Conservation (phyloP, 2,113 vertebrate species). For the Pseudopipra pipra region DNA sequence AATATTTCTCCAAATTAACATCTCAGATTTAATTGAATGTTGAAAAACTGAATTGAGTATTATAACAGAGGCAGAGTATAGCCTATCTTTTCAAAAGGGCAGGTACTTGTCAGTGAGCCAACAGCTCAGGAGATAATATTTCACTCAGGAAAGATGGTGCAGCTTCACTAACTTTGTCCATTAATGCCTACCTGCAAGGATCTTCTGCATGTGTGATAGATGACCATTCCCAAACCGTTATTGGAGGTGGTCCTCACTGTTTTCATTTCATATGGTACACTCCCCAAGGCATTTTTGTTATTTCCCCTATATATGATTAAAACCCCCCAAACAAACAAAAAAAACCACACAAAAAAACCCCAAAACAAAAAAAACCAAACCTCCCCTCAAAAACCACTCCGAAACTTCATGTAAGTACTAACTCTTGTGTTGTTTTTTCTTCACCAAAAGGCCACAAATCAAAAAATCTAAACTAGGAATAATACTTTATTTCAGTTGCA, state of each 20-base stretch:
- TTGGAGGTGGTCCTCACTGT: neutral
- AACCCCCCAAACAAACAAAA: neutral
- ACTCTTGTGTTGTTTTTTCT: neutral
- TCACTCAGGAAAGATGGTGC: neutral
- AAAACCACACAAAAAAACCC: neutral
- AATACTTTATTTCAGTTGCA: neutral
- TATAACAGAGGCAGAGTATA: neutral
- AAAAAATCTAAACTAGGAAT: neutral
- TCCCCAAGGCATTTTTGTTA: neutral
- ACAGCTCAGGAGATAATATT: neutral
- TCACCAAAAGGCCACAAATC: neutral
- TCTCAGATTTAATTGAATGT: neutral
- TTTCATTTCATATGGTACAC: neutral
- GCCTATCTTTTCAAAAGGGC: neutral
- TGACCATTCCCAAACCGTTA: neutral
- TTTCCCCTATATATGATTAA: neutral
- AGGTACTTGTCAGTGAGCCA: neutral
- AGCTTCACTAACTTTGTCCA: neutral
- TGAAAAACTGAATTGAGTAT: neutral
- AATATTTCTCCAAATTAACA: neutral
- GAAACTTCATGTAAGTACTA: fast-evolving
- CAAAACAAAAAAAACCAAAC: neutral
- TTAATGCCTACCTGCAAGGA: neutral
- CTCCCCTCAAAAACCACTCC: no score
- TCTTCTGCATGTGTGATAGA: neutral